Percentiles rank a stretch among this genome's conserved stretches.
These are phyloP conservation scores for Hetaerina titia DNA, from an alignment of 2,888 invertebrate genomes.

Conservation along the genomic window DNA sequence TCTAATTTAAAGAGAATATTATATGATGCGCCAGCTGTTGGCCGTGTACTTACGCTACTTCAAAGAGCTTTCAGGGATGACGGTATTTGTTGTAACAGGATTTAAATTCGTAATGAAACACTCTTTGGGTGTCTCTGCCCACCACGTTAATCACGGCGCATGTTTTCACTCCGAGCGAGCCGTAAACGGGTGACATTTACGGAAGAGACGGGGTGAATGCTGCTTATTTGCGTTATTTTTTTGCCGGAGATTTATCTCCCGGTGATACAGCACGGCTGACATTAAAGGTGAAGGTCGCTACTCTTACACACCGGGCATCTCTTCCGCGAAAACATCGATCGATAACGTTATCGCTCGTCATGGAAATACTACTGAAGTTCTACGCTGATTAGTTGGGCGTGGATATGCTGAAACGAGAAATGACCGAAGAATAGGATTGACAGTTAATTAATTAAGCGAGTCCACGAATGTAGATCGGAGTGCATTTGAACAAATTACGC, in stretches of 20 bases:
- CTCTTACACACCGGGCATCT: not conserved
- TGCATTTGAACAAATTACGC: no score
- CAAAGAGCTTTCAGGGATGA: not conserved
- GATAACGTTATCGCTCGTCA: not conserved
- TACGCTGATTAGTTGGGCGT: no score
- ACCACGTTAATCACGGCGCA: not conserved
- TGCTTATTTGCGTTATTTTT: not conserved
- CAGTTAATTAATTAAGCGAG: no score
- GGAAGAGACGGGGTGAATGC: not conserved
- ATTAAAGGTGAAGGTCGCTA: slow-evolving; percentile 7
- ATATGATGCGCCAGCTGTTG: no score
- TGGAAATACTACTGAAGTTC: no score
- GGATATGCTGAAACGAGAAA: no score
- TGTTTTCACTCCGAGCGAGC: not conserved
- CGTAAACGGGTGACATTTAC: not conserved
- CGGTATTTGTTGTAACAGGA: not conserved
- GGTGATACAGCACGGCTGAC: slow-evolving; percentile 9
- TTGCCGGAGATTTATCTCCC: not conserved
- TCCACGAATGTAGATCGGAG: no score
- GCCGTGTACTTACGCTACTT: not conserved
- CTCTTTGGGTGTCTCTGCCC: not conserved
- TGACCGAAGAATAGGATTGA: no score
- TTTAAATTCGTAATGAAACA: not conserved
- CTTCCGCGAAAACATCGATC: not conserved
- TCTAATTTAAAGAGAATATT: no score